Evolutionary conservation across 53 echinoderm and acorn worm species (phyloP), one percentile per base, ranked within the genome.

Genomic region (Antedon mediterranea): DNA sequence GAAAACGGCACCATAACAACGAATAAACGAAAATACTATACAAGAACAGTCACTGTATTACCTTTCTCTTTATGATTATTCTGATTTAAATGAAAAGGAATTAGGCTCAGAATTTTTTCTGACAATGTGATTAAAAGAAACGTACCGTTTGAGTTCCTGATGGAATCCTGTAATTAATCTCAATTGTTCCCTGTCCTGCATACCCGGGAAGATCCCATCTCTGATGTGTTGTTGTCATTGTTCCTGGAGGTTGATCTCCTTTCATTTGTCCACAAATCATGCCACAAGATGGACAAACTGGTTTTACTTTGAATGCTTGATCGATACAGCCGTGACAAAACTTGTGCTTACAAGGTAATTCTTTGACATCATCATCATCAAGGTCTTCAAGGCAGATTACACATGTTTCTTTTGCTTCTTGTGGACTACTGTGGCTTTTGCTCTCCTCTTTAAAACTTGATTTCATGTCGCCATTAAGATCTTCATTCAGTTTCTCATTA

Each of bases 311-410:
- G 71, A 79, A 71, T 4, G 79, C 79, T 71, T 31, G 30, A 71
- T 79, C 79, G 29, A 70, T 33, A 32, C 79, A 79, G 6, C 30
- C 71, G 27, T 71, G 70, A 31, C 79, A 79, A 28, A 79, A 79
- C 41, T 79, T 79, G 28, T 79, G 79, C 20, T 79, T 79, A 31
- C 79, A 79, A 28, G n/a, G 28, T 3, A 88, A 81, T 37, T 80
- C 43, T 78, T 81, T 88, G 9, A 57, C 11, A 23, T 57, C 57
- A 29, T 88, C 71, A 33, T 88, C 71, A 27, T n/a, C 43, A 18
- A 84, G 30, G 71, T 15, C 31, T 0, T 88, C 84, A 80, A 84
- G 43, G 57, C 84, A 88, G 74, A 88, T 88, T 26, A 34, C 73
- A 74, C 84, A 84, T 18, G 34, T 82, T 2, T 78, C 72, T 72